Percentiles rank a stretch among this genome's conserved stretches.
These are phyloP conservation scores for Anhinga rufa DNA, from an alignment of 2,113 vertebrate genomes.

Conservation along the genomic window DNA sequence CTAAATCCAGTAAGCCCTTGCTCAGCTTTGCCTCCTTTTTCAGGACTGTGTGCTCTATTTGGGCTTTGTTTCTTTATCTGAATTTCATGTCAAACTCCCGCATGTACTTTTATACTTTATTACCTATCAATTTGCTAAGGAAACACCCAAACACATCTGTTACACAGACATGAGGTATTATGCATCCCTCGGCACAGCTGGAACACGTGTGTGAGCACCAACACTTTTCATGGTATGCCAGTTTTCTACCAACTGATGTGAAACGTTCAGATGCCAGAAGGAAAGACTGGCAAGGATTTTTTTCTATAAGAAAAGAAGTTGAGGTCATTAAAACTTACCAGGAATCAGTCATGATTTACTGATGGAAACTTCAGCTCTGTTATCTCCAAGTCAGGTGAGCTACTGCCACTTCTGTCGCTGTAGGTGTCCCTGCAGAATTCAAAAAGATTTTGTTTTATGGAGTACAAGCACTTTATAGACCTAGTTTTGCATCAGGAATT, in stretches of 20 bases:
- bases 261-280: background rate
- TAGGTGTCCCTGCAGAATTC: constrained; percentile 85
- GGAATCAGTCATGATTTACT: constrained; percentile 74
- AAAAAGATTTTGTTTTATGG: background rate
- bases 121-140: background rate
- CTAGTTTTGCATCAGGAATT: background rate
- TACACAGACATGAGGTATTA: background rate
- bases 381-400: constrained; percentile 89
- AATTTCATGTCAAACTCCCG: background rate
- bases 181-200: background rate
- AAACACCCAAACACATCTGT: background rate
- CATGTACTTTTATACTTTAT: background rate
- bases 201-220: background rate
- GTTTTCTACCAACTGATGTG: background rate
- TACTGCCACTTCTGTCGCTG: constrained; percentile 88
- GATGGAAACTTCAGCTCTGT: constrained; percentile 84
- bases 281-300: background rate
- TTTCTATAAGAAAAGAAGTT: background rate
- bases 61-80: background rate
- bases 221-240: background rate
- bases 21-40: background rate
- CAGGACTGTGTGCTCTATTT: background rate
- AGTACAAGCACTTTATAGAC: background rate
- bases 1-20: background rate
- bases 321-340: constrained; percentile 20